Evolutionary conservation across 1,140 invertebrate genomes (phyloP), one percentile per base, ranked within the genome.

Genomic region (Diachasma alloeum): DNA sequence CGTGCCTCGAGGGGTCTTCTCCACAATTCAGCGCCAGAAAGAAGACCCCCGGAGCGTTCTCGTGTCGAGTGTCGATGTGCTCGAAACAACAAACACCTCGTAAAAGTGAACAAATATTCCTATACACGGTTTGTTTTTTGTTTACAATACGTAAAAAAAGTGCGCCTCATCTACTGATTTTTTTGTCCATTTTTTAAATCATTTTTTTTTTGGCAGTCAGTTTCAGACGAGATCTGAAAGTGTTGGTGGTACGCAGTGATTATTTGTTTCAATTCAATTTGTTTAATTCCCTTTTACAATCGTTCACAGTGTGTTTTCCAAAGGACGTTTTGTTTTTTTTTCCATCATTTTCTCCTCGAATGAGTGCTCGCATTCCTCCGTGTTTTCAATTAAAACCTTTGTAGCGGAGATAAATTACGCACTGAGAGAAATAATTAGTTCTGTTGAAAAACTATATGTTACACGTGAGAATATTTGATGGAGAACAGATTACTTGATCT

Each of bases 131-230:
- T n/a, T 9, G 31, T 59, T 26, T 56, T 11, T 26, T 37, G 13
- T 48, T 66, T 26, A 31, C 31, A 68, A 36, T 75, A 78, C 75
- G 69, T 77, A 75, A 78, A 78, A 78, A 78, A 75, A 72, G 69
- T 78, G 73, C 74, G 74, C 71, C 77, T 75, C 77, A 78, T 78
- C 77, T 78, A 78, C 77, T 78, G 77, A 78, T 68, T 74, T 78
- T 73, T 68, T 22, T 17, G 4, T 19, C 6, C 48, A 19, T 22
- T 56, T 56, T 56, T 56, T 56, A 63, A 63, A 26, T 26, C 15
- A 53, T 63, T 63, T 63, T 26, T 31, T 63, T 63, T 76, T 79
- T 80, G 79, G 79, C 79, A 80, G 79, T 80, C 76, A 69, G 76
- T 79, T 75, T 77, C 75, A 68, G 73, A 79, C 68, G 68, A 69